Conservation (phyloP, 2,113 vertebrate genomes). For the Asarcornis scutulata region DNA sequence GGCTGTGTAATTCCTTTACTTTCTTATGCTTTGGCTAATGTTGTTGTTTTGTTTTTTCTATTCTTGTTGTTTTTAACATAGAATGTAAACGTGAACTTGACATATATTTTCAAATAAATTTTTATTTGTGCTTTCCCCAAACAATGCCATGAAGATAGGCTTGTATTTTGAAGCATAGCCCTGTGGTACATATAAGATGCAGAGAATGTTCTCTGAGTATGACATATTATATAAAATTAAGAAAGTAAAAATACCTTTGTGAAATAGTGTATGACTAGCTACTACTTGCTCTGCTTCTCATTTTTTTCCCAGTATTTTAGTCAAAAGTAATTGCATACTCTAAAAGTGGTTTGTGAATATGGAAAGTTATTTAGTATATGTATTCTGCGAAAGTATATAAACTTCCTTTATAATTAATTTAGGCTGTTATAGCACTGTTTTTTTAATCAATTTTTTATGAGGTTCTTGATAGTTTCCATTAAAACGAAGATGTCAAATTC, state of each 20-base stretch:
- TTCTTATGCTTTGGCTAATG: not conserved
- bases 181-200: not conserved
- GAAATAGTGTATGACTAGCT: not conserved
- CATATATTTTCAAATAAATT: not conserved
- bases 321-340: not conserved
- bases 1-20: not conserved
- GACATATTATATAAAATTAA: not conserved
- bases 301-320: not conserved
- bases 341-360: not conserved
- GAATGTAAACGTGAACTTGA: not conserved
- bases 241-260: not conserved
- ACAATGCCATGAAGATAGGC: not conserved
- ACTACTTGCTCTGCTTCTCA: not conserved
- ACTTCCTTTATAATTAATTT: not conserved
- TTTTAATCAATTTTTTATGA: not conserved
- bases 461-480: not conserved
- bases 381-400: not conserved
- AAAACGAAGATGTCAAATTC: not conserved
- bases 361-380: not conserved
- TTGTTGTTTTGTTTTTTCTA: not conserved
- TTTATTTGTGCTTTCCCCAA: not conserved
- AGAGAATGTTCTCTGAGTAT: not conserved
- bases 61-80: not conserved
- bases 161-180: not conserved
- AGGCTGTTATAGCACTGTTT: not conserved